phyloP scores from a whole-genome alignment of 2,113 vertebrate species.

The Oenanthe melanoleuca region DNA sequence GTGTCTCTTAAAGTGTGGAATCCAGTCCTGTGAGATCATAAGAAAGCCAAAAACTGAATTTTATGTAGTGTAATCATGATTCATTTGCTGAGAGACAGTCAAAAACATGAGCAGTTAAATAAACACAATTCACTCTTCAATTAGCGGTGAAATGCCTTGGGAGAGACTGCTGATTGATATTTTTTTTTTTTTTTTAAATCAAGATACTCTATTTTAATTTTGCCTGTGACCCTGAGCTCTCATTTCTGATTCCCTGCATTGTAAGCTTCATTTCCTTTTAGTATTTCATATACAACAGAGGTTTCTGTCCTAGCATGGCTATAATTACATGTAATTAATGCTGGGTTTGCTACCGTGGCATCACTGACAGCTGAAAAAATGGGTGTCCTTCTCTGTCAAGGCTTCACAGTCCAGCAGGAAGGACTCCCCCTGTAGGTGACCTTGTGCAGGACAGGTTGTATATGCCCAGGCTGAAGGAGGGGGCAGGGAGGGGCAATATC shows the following conservation, averaged over 20 bases:
- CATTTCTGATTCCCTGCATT: not conserved
- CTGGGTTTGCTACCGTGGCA: not conserved
- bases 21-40: not conserved
- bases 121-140: slow-evolving; percentile 48
- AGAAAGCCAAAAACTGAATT: not conserved
- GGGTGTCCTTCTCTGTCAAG: not conserved
- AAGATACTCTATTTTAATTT: not conserved
- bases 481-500: not conserved
- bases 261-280: not conserved
- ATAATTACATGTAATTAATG: not conserved
- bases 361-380: not conserved
- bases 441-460: not conserved
- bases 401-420: not conserved
- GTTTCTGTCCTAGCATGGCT: not conserved
- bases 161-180: not conserved
- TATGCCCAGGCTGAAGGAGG: not conserved
- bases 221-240: not conserved
- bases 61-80: not conserved
- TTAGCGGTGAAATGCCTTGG: slow-evolving; percentile 33
- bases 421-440: not conserved
- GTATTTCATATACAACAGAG: not conserved
- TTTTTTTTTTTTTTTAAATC: not conserved
- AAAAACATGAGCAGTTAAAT: not conserved
- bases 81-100: slow-evolving; percentile 2
- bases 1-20: not conserved